Percentiles rank a stretch among this genome's conserved stretches.
phyloP scores from a whole-genome alignment of 2,888 invertebrate species.

The Gymnosoma rotundatum region DNA sequence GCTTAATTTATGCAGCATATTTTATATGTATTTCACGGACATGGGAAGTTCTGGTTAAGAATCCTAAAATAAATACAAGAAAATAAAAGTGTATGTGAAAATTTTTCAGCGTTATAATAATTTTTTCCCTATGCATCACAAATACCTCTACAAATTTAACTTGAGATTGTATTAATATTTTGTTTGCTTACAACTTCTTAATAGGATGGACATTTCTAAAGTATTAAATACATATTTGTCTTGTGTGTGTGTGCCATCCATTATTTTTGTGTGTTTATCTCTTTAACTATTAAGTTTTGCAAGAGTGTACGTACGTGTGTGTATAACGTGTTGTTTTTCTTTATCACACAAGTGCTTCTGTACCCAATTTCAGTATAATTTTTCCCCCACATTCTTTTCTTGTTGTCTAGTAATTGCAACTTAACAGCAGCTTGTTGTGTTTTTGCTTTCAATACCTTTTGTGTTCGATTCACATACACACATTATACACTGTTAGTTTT shows the following conservation, averaged over 20 bases:
- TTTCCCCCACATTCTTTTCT: neutral
- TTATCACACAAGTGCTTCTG: constrained; percentile 39
- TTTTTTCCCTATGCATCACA: neutral
- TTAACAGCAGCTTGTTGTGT: constrained; percentile 31
- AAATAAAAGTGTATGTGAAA: too few relatives aligned
- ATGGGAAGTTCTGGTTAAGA: too few relatives aligned
- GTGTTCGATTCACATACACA: neutral
- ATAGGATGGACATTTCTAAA: neutral
- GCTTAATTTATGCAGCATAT: too few relatives aligned
- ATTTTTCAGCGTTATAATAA: too few relatives aligned
- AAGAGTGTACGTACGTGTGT: neutral
- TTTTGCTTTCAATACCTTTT: constrained; percentile 41
- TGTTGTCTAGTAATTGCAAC: constrained; percentile 13
- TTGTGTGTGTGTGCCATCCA: neutral
- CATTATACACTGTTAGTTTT: neutral
- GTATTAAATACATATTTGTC: neutral
- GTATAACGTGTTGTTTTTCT: constrained; percentile 41
- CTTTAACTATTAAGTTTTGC: constrained; percentile 31
- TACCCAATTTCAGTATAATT: neutral
- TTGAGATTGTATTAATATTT: constrained; percentile 23
- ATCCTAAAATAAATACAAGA: too few relatives aligned
- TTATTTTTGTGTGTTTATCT: constrained; percentile 23
- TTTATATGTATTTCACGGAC: too few relatives aligned
- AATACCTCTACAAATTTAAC: constrained; percentile 8
- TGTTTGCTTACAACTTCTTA: constrained; percentile 14